These are phyloP conservation scores for human DNA, from an alignment of 2,113 vertebrate genomes.

Conservation along the genomic window DNA sequence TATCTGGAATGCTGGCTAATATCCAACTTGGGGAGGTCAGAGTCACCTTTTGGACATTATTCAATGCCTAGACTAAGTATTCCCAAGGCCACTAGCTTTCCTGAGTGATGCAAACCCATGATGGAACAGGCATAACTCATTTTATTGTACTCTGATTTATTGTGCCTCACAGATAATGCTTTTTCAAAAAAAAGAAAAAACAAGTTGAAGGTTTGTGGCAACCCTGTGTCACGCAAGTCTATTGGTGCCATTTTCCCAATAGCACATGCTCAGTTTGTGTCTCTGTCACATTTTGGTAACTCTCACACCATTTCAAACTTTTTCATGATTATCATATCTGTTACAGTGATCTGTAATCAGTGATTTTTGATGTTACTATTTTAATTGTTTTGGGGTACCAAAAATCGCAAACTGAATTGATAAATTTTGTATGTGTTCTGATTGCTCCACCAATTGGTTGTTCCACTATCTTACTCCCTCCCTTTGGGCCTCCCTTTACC, in stretches of 20 bases:
- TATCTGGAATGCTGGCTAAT: neutral
- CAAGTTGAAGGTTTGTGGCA: neutral
- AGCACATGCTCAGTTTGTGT: neutral
- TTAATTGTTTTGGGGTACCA: neutral
- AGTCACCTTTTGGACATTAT: conserved; percentile 12
- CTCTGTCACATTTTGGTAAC: neutral
- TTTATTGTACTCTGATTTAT: neutral
- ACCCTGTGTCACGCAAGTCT: neutral
- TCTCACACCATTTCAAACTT: neutral
- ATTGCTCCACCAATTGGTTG: neutral
- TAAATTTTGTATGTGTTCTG: neutral
- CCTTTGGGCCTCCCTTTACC: neutral
- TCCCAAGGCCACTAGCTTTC: neutral
- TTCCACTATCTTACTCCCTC: neutral
- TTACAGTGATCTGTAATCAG: neutral
- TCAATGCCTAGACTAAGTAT: neutral
- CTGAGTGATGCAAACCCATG: neutral
- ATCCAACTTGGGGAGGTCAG: neutral
- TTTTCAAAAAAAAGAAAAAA: neutral
- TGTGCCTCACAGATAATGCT: neutral
- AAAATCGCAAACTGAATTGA: neutral
- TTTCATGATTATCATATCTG: neutral
- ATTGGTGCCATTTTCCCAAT: neutral
- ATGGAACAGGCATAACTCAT: neutral
- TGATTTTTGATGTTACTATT: neutral